phyloP scores from a whole-genome alignment of 1,140 invertebrate species.

The Paracyclopina nana region DNA sequence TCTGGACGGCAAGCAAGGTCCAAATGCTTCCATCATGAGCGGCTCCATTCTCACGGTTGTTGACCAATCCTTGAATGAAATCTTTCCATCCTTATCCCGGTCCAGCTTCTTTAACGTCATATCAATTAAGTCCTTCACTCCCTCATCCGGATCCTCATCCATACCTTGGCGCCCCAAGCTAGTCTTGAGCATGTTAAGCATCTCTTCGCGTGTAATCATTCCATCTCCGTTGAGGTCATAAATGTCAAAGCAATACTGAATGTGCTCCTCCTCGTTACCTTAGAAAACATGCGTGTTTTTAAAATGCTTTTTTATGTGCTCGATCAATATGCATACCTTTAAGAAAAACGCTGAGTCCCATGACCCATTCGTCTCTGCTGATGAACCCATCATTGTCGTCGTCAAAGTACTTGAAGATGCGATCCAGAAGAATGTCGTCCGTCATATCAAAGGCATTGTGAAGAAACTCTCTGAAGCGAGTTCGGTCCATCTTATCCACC shows the following conservation, averaged over 20 bases:
- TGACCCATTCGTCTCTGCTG: slow-evolving; percentile 44
- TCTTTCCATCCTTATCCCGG: slow-evolving; percentile 50
- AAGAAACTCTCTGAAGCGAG: slow-evolving; percentile 57
- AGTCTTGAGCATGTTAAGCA: slow-evolving; percentile 56
- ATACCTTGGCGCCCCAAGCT: slow-evolving; percentile 17
- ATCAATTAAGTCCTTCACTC: slow-evolving; percentile 53
- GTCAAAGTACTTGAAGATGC: slow-evolving; percentile 69
- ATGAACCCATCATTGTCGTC: slow-evolving; percentile 42
- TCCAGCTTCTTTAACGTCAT: slow-evolving; percentile 54
- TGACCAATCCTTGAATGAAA: slow-evolving; percentile 49
- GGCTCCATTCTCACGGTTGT: slow-evolving; percentile 40
- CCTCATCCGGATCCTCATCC: slow-evolving; percentile 15
- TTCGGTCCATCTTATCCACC: slow-evolving; percentile 48
- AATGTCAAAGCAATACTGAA: slow-evolving; percentile 30
- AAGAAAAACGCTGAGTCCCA: slow-evolving; percentile 52
- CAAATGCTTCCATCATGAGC: slow-evolving; percentile 50
- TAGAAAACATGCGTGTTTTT: slow-evolving; percentile 30
- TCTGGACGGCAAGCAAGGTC: slow-evolving; percentile 44
- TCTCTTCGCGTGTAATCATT: slow-evolving; percentile 62
- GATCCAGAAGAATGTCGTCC: slow-evolving; percentile 66
- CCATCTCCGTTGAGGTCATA: slow-evolving; percentile 70
- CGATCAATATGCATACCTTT: too few species aligned
- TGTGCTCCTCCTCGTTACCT: slow-evolving; percentile 10
- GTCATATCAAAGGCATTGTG: slow-evolving; percentile 69
- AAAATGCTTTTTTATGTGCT: too few species aligned